Base-by-base conservation (phyloP, 2,888 invertebrate genomes). In the Drosophila ustulata region DNA sequence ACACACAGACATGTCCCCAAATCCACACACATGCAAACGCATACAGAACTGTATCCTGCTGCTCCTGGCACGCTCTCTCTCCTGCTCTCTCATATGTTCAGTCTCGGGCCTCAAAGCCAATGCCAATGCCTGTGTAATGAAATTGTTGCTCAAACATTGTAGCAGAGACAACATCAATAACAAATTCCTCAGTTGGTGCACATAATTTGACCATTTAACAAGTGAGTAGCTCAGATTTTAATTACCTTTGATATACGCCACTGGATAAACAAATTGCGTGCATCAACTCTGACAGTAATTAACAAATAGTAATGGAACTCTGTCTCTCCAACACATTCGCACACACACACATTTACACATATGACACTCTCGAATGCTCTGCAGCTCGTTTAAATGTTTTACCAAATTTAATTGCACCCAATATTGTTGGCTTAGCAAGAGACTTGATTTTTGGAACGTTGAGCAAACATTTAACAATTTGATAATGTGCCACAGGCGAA, bases 201-300 rank as follows among this genome's bases (percentile, higher is more conserved):
- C 76, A 82, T 77, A 66, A 82, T 80, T 85, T 75, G 72, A 59
- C 26, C 82, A 63, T 75, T 84, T 84, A 81, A 64, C 66, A 82
- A 65, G 62, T 45, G 58, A 56, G 50, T 69, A 62, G 67, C 62
- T 78, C 66, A 63, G 68, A 74, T 74, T 80, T 80, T 76, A 83
- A 83, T 80, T 86, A 77, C 70, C 66, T 43, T 70, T 70, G 52
- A 55, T 64, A 68, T 43, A 51, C 43, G 61, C 46, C 52, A 55
- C 39, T 58, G 39, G 45, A 58, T 68, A 76, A 68, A 46, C 65
- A 68, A 71, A 68, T 75, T 71, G 59, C 50, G 26, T 57, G 53
- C 66, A 61, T 53, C 65, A 55, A 28, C 47, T 58, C 18, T 30
- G 53, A 52, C 58, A 55, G 50, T 62, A 70, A 66, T 75, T 58